A percentile compares a stretch with the other conserved stretches of the same genome.
phyloP scores from a whole-genome alignment of 2,113 vertebrate species.

The Anolis carolinensis region DNA sequence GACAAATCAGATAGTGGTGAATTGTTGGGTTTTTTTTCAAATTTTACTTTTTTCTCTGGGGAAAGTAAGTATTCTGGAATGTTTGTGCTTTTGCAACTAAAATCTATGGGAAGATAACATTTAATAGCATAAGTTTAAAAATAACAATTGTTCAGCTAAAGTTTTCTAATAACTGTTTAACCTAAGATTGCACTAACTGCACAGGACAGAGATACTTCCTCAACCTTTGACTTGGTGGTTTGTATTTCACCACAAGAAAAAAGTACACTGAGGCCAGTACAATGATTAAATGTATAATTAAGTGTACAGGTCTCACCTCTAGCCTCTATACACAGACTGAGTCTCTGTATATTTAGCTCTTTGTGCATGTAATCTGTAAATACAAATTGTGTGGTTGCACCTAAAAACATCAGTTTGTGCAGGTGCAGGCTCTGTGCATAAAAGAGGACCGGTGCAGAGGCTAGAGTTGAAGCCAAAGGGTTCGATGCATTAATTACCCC shows the following conservation, averaged over 20 bases:
- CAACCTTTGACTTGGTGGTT: background rate
- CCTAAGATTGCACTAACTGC: no score
- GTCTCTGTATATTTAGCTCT: no score
- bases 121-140: background rate
- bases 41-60: background rate
- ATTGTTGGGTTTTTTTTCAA: background rate
- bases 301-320: no score
- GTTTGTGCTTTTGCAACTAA: background rate
- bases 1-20: background rate
- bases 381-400: background rate
- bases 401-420: background rate
- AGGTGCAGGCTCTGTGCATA: background rate
- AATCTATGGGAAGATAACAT: background rate
- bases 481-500: background rate
- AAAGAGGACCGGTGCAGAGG: background rate
- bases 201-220: no score
- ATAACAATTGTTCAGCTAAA: background rate
- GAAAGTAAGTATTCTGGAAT: background rate
- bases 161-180: no score
- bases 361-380: background rate
- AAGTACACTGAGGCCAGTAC: no score
- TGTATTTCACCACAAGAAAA: background rate
- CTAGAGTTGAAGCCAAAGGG: background rate
- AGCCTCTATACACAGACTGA: no score
- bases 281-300: no score